Percentiles rank a stretch among this genome's conserved stretches.
Conservation (phyloP, 2,888 invertebrate species). For the Apantesis nais region DNA sequence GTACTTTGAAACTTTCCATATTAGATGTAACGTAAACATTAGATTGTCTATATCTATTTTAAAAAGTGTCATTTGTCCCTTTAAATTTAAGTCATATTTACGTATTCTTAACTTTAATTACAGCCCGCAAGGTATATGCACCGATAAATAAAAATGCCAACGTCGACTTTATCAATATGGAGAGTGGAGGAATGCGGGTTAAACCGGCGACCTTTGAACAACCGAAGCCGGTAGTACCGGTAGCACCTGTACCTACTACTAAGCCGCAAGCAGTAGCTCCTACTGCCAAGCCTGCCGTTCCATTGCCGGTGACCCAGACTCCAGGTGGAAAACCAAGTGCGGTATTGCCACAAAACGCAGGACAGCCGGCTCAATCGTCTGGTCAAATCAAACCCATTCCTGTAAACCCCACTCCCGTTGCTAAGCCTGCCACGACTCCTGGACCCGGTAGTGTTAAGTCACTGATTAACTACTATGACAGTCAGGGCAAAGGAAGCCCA, state of each 20-base stretch:
- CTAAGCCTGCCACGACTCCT: conserved; percentile 69
- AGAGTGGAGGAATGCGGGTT: conserved; percentile 62
- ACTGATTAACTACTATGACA: conserved; percentile 75
- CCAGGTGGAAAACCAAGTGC: conserved; percentile 32
- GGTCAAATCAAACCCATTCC: conserved; percentile 66
- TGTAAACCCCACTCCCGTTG: conserved; percentile 61
- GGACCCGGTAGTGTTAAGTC: conserved; percentile 76
- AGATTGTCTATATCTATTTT: not conserved
- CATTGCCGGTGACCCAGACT: conserved; percentile 26
- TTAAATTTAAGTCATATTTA: not conserved
- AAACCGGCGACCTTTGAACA: conserved; percentile 28
- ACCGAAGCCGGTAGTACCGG: conserved; percentile 33
- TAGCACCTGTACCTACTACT: conserved; percentile 14
- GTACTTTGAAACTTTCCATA: not conserved
- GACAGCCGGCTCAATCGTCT: conserved; percentile 30
- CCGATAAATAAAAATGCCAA: conserved; percentile 78
- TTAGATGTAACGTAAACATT: not conserved
- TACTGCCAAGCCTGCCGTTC: conserved; percentile 31
- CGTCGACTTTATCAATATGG: conserved; percentile 79
- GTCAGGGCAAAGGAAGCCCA: conserved; percentile 72
- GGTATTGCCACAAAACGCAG: conserved; percentile 27
- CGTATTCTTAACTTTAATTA: conserved; percentile 2
- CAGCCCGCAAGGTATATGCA: conserved; percentile 44
- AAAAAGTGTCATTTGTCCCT: not conserved
- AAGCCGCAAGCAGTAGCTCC: conserved; percentile 37